A percentile compares a stretch with the other conserved stretches of the same genome.
Evolutionary conservation across 2,888 invertebrate genomes (phyloP).

Genomic region (Acleris sparsana): DNA sequence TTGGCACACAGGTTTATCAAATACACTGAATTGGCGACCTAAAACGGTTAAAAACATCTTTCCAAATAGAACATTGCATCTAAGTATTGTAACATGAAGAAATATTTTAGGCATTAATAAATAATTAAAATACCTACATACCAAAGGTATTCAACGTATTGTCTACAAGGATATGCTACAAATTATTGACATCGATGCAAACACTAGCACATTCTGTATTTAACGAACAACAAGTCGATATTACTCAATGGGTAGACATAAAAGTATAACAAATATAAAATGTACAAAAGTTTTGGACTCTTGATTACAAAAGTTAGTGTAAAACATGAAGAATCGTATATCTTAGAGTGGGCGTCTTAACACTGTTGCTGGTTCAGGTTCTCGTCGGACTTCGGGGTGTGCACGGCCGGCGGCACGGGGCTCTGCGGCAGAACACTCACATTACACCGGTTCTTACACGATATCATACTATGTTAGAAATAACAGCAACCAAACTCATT

Average conservation of each 20-base stretch:
- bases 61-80: constrained; percentile 41
- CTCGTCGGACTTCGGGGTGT: constrained; percentile 87
- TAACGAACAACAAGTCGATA: constrained; percentile 45
- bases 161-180: constrained; percentile 61
- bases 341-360: constrained; percentile 58
- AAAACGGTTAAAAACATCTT: constrained; percentile 30
- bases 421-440: constrained; percentile 81
- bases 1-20: constrained; percentile 60
- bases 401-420: constrained; percentile 85
- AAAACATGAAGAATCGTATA: constrained; percentile 47
- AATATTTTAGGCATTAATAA: constrained; percentile 39
- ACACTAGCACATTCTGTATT: constrained; percentile 39
- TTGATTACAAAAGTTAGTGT: constrained; percentile 57
- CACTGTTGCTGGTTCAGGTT: constrained; percentile 88
- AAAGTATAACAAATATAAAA: constrained; percentile 57
- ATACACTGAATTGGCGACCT: constrained; percentile 4
- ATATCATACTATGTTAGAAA: neutral
- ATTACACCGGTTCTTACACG: constrained; percentile 27
- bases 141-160: constrained; percentile 53
- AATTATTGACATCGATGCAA: constrained; percentile 56
- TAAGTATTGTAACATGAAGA: constrained; percentile 42
- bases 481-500: neutral
- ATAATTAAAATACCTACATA: constrained; percentile 42
- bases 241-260: constrained; percentile 57
- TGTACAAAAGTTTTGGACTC: constrained; percentile 68